Conservation (phyloP, 2,888 invertebrate species). For the Mimas tiliae region DNA sequence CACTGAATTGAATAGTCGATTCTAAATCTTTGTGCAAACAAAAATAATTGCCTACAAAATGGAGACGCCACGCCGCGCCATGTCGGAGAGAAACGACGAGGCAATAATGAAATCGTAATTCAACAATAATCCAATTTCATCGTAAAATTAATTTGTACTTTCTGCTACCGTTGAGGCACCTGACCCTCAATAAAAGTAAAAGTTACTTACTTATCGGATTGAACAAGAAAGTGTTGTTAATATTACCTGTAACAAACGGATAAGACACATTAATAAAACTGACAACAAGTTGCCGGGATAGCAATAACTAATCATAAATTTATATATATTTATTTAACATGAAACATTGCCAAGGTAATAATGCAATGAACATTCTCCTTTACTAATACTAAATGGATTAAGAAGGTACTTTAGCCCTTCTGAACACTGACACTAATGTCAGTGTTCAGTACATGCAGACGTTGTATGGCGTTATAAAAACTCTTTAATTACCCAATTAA, state of each 20-base stretch:
- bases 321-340: background rate
- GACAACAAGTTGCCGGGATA: constrained; percentile 31
- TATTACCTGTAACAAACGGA: constrained; percentile 61
- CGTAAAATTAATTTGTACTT: constrained; percentile 40
- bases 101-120: constrained; percentile 29
- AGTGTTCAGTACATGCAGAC: background rate
- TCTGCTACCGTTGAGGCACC: constrained; percentile 39
- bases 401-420: background rate
- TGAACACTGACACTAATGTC: background rate
- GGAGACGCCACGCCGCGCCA: background rate
- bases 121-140: constrained; percentile 27
- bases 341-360: too few relatives aligned
- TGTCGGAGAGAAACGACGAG: constrained; percentile 4
- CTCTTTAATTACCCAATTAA: background rate
- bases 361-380: too few relatives aligned
- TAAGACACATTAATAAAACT: constrained; percentile 50
- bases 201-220: constrained; percentile 41
- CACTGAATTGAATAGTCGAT: background rate
- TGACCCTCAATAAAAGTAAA: constrained; percentile 53
- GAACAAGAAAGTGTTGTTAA: constrained; percentile 47
- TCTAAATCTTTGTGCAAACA: background rate
- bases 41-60: background rate
- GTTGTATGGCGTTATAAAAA: constrained; percentile 1
- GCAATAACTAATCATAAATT: background rate
- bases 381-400: background rate